These are phyloP conservation scores for Trematomus loennbergii DNA, from an alignment of 2,113 vertebrate genomes.

Conservation along the genomic window DNA sequence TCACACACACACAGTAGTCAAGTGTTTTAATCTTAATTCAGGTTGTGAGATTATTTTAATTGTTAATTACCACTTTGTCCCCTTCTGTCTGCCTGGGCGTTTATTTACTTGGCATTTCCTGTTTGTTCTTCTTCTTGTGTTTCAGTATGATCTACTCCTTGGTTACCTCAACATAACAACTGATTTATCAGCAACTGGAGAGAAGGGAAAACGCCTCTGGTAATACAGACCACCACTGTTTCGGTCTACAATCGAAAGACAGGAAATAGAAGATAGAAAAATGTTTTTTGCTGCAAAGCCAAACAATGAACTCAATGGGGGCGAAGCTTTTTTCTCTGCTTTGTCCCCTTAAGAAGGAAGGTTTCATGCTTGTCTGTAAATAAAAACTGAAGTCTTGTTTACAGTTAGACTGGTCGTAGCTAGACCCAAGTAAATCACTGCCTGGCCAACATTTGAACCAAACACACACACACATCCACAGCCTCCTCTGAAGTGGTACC, in stretches of 20 bases:
- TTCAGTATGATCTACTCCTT: slow-evolving; percentile 87
- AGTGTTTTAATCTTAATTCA: slow-evolving; percentile 1
- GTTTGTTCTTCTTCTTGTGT: slow-evolving; percentile 72
- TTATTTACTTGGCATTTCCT: slow-evolving; percentile 25
- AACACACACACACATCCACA: slow-evolving; percentile 35
- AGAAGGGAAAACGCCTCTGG: slow-evolving; percentile 33
- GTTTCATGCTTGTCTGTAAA: slow-evolving; percentile 57
- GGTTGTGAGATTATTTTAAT: not conserved
- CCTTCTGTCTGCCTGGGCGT: slow-evolving; percentile 3
- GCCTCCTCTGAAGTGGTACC: slow-evolving; percentile 49
- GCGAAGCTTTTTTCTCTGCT: slow-evolving; percentile 26
- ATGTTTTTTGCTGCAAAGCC: slow-evolving; percentile 38
- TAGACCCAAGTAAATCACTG: slow-evolving; percentile 72
- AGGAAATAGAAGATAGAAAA: slow-evolving; percentile 25
- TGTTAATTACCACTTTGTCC: slow-evolving; percentile 6
- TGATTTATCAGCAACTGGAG: slow-evolving; percentile 58
- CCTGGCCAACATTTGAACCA: slow-evolving; percentile 75
- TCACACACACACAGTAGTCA: not conserved
- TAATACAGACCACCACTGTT: slow-evolving; percentile 42
- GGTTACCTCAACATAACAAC: slow-evolving; percentile 83
- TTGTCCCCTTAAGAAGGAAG: slow-evolving; percentile 21
- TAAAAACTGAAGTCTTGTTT: slow-evolving; percentile 67
- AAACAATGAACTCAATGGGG: slow-evolving; percentile 28
- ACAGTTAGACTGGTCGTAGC: slow-evolving; percentile 63
- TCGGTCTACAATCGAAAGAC: slow-evolving; percentile 40